A percentile compares a stretch with the other conserved stretches of the same genome.
Conservation (phyloP, 2,888 invertebrate species). For the Chrysolina americana region DNA sequence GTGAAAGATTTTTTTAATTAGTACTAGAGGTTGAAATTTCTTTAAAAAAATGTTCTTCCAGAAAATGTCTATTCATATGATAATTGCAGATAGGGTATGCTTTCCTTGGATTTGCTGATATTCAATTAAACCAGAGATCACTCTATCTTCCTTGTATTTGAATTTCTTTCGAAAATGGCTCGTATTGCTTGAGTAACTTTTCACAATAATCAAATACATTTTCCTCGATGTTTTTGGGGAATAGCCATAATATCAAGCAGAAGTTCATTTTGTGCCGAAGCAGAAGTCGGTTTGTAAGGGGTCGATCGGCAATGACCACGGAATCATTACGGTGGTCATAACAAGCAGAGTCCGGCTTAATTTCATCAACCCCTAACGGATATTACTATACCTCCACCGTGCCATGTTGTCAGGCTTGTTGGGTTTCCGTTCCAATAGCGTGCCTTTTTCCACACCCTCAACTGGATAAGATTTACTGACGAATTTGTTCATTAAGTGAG, state of each 20-base stretch:
- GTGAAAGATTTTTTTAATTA: no score
- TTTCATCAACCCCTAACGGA: slow-evolving; percentile 47
- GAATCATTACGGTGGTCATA: slow-evolving; percentile 52
- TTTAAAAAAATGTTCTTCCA: no score
- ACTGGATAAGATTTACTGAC: no score
- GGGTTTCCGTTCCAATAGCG: background rate
- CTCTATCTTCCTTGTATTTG: no score
- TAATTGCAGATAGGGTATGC: no score
- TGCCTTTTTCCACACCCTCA: background rate
- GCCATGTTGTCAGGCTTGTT: slow-evolving; percentile 24
- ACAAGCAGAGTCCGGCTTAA: slow-evolving; percentile 47
- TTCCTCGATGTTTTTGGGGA: background rate
- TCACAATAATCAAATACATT: background rate
- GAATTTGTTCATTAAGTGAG: no score
- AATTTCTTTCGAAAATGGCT: no score
- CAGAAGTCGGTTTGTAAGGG: slow-evolving; percentile 37
- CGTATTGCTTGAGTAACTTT: background rate
- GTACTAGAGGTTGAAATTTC: no score
- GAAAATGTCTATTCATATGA: no score
- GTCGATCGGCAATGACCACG: slow-evolving; percentile 47
- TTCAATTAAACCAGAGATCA: no score
- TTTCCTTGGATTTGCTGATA: no score
- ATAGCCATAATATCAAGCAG: slow-evolving; percentile 6
- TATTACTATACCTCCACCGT: slow-evolving; percentile 39
- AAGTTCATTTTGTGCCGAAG: slow-evolving; percentile 11